Conservation (phyloP, 2,113 vertebrate genomes). For the Rallus limicola region DNA sequence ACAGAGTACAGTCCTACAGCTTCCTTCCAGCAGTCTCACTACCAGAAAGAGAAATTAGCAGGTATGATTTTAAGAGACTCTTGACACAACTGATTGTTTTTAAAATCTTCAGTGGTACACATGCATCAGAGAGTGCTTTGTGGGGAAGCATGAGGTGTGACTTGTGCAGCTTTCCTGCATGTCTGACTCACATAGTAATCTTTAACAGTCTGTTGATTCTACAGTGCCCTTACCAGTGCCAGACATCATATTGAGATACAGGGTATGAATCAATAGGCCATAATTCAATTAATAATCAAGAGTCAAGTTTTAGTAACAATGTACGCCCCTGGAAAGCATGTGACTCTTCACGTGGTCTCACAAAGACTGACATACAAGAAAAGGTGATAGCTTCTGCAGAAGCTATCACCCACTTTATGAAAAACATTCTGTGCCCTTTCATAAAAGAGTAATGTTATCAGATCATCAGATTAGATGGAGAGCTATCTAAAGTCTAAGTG, state of each 20-base stretch:
- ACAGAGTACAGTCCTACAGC: background rate
- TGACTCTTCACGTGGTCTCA: background rate
- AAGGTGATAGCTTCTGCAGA: background rate
- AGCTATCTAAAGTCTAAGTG: background rate
- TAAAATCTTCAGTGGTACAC: background rate
- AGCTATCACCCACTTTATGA: too few relatives aligned
- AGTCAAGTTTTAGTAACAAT: background rate
- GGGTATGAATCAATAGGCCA: background rate
- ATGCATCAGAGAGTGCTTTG: background rate
- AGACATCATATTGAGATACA: background rate
- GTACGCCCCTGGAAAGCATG: background rate
- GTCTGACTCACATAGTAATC: background rate
- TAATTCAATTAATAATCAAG: background rate
- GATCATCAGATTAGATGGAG: too few relatives aligned
- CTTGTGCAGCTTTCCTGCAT: background rate
- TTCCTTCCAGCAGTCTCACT: background rate
- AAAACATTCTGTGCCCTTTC: too few relatives aligned
- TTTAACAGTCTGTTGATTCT: background rate
- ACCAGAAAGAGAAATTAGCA: background rate
- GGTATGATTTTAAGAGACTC: background rate
- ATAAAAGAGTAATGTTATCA: too few relatives aligned
- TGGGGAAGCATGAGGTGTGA: background rate
- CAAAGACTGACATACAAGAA: background rate
- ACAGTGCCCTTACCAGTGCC: background rate
- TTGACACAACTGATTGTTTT: background rate